These are phyloP conservation scores for Microctenopoma stevenorrisi DNA, from an alignment of 2,797 vertebrate genomes.

Conservation along the genomic window DNA sequence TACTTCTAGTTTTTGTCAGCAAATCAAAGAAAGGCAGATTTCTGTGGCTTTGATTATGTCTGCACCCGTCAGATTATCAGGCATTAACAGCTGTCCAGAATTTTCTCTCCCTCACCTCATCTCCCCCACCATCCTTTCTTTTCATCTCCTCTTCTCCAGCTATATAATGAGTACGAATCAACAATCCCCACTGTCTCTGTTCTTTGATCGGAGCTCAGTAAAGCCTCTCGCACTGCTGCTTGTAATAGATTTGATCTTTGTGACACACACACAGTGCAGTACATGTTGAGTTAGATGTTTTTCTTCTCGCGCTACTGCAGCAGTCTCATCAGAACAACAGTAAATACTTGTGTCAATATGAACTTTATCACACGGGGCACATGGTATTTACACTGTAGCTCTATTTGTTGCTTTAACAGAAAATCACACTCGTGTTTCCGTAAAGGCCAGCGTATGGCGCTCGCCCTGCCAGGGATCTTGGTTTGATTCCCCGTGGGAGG, in stretches of 20 bases:
- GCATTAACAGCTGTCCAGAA: not conserved
- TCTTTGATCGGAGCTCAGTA: slow-evolving; percentile 50
- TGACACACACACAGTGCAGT: not conserved
- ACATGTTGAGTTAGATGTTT: not conserved
- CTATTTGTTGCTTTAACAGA: not conserved
- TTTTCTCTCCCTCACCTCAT: not conserved
- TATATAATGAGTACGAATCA: slow-evolving; percentile 32
- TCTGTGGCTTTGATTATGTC: not conserved
- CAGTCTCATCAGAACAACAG: slow-evolving; percentile 21
- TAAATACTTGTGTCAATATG: slow-evolving; percentile 21
- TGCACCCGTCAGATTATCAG: not conserved
- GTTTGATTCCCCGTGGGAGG: slow-evolving; percentile 31
- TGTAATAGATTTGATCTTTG: slow-evolving; percentile 17
- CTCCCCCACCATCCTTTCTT: not conserved
- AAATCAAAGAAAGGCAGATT: no score
- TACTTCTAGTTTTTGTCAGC: no score
- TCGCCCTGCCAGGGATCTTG: slow-evolving; percentile 18
- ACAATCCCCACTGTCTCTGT: slow-evolving; percentile 13
- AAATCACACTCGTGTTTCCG: not conserved
- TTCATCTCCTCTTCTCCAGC: slow-evolving; percentile 10
- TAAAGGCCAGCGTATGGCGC: slow-evolving; percentile 7
- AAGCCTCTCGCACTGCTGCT: slow-evolving; percentile 30
- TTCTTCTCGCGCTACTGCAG: not conserved
- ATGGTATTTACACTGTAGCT: not conserved
- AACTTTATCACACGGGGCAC: slow-evolving; percentile 7